Evolutionary conservation across 2,113 vertebrate genomes (phyloP).

Genomic region (Pelodiscus sinensis): DNA sequence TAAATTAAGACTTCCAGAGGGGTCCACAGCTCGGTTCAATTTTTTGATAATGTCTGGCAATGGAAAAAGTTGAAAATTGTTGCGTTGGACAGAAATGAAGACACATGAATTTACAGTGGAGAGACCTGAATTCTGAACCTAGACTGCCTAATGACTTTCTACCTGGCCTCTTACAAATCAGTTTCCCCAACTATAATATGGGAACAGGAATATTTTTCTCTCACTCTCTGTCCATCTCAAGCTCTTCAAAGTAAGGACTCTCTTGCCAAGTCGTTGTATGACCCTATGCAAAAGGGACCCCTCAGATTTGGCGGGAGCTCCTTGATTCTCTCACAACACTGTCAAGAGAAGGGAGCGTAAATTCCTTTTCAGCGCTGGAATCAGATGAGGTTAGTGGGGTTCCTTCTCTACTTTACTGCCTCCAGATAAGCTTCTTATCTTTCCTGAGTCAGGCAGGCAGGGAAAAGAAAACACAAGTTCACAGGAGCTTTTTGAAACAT

Average conservation of each 20-base stretch:
- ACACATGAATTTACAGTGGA: background rate
- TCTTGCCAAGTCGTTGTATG: fast-evolving
- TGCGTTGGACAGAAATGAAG: background rate
- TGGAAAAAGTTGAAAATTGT: too few species aligned
- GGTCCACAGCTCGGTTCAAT: too few species aligned
- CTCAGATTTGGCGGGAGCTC: background rate
- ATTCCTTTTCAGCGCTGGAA: background rate
- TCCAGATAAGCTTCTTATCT: fast-evolving
- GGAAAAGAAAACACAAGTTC: fast-evolving
- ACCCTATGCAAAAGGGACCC: background rate
- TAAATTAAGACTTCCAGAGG: background rate
- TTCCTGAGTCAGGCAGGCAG: background rate
- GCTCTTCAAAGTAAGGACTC: background rate
- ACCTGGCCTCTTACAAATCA: background rate
- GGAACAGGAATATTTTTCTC: background rate
- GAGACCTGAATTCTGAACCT: fast-evolving
- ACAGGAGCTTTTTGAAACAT: fast-evolving
- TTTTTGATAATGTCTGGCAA: too few species aligned
- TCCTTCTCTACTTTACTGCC: fast-evolving
- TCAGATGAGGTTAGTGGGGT: background rate
- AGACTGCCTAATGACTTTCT: fast-evolving
- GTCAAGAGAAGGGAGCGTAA: background rate
- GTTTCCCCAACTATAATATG: background rate
- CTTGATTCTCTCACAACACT: background rate
- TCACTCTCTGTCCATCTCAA: background rate